Conservation (phyloP, 2,888 invertebrate species). For the Adineta ricciae region DNA sequence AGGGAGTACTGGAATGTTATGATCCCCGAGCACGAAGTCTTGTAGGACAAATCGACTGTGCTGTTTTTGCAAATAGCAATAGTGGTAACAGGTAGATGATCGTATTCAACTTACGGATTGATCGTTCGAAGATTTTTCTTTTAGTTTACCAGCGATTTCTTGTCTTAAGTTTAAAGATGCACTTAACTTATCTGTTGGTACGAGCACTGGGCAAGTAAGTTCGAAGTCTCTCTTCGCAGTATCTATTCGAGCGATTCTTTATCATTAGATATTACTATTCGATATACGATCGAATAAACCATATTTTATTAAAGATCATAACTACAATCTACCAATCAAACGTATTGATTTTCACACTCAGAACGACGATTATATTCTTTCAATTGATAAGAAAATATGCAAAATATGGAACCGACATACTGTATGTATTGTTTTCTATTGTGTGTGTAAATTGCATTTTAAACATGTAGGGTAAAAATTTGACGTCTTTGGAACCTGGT, state of each 20-base stretch:
- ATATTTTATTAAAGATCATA: constrained; percentile 78
- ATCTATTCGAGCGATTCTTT: not conserved
- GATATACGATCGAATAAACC: constrained; percentile 86
- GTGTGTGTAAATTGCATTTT: too few species aligned
- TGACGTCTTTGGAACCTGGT: constrained; percentile 73
- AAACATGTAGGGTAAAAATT: constrained; percentile 67
- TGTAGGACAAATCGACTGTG: constrained; percentile 75
- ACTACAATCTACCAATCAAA: constrained; percentile 81
- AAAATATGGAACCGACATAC: constrained; percentile 56
- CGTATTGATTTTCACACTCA: constrained; percentile 67
- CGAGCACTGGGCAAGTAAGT: constrained; percentile 75
- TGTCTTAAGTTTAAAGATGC: constrained; percentile 49
- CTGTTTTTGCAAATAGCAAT: constrained; percentile 57
- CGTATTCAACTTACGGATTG: constrained; percentile 54
- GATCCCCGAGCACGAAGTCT: constrained; percentile 72
- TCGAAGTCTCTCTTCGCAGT: not conserved
- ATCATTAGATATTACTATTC: constrained; percentile 61
- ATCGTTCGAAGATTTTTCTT: constrained; percentile 54
- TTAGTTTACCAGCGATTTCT: constrained; percentile 41
- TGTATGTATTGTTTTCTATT: constrained; percentile 52
- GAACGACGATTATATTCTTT: constrained; percentile 42
- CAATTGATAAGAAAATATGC: constrained; percentile 46
- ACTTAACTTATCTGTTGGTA: constrained; percentile 68
- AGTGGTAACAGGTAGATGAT: constrained; percentile 35
- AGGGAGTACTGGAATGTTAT: constrained; percentile 72